Percentiles rank a stretch among this genome's conserved stretches.
Evolutionary conservation across 2,888 invertebrate species (phyloP).

Genomic region (Drosophila affinis): DNA sequence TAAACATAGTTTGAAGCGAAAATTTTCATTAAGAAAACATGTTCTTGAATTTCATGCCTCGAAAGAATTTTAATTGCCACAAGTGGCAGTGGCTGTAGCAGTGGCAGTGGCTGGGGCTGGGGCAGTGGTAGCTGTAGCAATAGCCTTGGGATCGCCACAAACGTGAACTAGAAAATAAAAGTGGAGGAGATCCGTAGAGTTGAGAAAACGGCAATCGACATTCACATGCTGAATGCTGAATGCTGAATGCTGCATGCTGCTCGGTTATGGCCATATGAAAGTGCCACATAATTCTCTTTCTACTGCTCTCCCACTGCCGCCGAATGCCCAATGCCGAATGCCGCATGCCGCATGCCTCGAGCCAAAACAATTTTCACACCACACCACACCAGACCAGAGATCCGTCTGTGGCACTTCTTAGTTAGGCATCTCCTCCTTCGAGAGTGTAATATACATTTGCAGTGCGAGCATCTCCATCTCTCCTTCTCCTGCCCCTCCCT

Average conservation of each 20-base stretch:
- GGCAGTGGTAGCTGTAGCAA: conserved; percentile 18
- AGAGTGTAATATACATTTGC: background rate
- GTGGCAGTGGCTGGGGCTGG: no score
- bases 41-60: conserved; percentile 77
- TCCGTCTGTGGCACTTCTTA: background rate
- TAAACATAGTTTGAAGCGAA: conserved; percentile 45
- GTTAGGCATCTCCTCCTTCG: background rate
- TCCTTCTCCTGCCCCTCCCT: conserved; percentile 12
- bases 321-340: no score
- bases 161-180: conserved; percentile 60
- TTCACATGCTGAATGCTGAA: conserved; percentile 21
- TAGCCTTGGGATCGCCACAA: conserved; percentile 30
- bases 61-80: conserved; percentile 75
- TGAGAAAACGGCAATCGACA: conserved; percentile 31
- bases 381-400: conserved; percentile 8
- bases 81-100: conserved; percentile 19
- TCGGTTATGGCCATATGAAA: conserved; percentile 67
- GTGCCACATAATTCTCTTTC: conserved; percentile 66
- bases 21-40: conserved; percentile 65
- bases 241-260: conserved; percentile 27
- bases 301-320: background rate
- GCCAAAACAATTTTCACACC: conserved; percentile 74
- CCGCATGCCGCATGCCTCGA: conserved; percentile 45
- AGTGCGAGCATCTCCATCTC: background rate
- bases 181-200: conserved; percentile 8